phyloP scores from a whole-genome alignment of 2,888 invertebrate genomes.

The Lasius platythorax region DNA sequence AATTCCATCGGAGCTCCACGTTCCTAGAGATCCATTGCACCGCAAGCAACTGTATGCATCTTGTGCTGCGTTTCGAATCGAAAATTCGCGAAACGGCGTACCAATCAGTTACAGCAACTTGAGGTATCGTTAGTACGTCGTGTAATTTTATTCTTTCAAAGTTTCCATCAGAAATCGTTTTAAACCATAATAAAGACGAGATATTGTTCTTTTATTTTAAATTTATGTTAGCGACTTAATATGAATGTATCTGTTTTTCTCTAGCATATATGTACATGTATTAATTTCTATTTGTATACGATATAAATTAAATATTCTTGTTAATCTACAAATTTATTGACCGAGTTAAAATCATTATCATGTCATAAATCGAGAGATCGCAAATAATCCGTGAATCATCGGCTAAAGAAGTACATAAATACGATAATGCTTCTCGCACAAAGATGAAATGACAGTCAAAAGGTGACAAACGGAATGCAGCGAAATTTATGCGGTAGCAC shows the following conservation, averaged over 20 bases:
- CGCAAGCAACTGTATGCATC: neutral
- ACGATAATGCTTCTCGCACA: neutral
- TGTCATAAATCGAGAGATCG: neutral
- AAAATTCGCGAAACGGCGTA: neutral
- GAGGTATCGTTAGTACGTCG: neutral
- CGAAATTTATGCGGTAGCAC: constrained; percentile 17
- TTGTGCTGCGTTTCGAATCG: constrained; percentile 6
- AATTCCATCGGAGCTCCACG: constrained; percentile 54
- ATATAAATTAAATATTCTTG: neutral
- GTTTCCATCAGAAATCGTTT: neutral
- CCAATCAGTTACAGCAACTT: neutral
- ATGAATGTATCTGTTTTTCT: neutral
- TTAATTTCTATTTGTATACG: neutral
- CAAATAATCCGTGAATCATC: constrained; percentile 18
- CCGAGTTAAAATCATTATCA: neutral
- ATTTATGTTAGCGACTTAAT: neutral
- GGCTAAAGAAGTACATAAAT: neutral
- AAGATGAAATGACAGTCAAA: neutral
- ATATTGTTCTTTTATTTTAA: neutral
- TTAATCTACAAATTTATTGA: constrained; percentile 15
- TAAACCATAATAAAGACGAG: neutral
- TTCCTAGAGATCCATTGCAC: constrained; percentile 32
- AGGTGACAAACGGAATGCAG: constrained; percentile 11
- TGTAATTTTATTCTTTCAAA: neutral
- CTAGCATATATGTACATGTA: neutral